These are phyloP conservation scores for Mustelus asterias DNA, from an alignment of 2,113 vertebrate species.

Conservation along the genomic window DNA sequence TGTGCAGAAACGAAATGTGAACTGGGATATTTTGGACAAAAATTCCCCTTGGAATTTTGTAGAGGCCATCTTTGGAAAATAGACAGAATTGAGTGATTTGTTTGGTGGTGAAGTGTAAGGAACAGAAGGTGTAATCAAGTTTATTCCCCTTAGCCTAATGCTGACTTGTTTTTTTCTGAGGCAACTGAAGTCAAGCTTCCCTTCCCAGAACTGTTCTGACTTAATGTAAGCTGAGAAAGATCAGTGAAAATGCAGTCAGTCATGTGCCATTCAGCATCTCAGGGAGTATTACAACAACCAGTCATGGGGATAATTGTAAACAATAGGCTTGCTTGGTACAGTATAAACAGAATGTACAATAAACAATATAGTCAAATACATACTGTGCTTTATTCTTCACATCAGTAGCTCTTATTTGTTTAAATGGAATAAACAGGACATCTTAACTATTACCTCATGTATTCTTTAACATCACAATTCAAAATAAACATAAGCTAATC, in stretches of 20 bases:
- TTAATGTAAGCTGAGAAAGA: slow-evolving; percentile 10
- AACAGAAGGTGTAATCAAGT: neutral
- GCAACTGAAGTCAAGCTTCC: neutral
- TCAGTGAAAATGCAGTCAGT: slow-evolving; percentile 19
- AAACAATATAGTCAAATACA: slow-evolving; percentile 20
- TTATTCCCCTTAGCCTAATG: neutral
- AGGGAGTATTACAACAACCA: neutral
- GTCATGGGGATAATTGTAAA: slow-evolving; percentile 1
- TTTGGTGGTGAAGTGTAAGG: neutral
- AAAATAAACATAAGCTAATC: neutral
- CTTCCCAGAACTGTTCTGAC: neutral
- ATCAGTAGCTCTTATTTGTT: neutral
- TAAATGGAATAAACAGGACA: neutral
- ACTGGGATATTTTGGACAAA: neutral
- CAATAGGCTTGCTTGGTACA: neutral
- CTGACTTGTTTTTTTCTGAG: neutral
- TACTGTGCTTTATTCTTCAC: slow-evolving; percentile 28
- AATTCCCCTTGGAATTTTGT: neutral
- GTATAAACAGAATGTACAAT: slow-evolving; percentile 31
- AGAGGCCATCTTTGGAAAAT: neutral
- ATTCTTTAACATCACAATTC: neutral
- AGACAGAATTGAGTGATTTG: neutral
- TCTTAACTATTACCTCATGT: neutral
- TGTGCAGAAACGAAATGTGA: neutral
- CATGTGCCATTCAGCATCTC: neutral